A percentile compares a stretch with the other conserved stretches of the same genome.
phyloP scores from a whole-genome alignment of 2,888 invertebrate species.

The Machimus rusticus region DNA sequence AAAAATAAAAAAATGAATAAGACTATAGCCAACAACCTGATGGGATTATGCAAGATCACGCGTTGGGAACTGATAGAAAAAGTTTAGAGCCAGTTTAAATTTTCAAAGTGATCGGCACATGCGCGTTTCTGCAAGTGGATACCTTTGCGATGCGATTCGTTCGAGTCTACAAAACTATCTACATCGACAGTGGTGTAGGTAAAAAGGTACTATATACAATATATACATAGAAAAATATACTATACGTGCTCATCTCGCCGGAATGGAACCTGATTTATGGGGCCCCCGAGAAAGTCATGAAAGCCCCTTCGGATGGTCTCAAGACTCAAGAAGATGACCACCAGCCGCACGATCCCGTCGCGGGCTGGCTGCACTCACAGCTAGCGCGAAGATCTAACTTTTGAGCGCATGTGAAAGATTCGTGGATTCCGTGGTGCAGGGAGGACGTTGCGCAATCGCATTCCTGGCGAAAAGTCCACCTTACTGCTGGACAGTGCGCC shows the following conservation, averaged over 20 bases:
- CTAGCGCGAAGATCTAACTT: neutral
- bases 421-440: neutral
- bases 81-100: neutral
- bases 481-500: neutral
- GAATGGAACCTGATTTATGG: constrained; percentile 28
- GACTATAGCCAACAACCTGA: neutral
- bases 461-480: constrained; percentile 13
- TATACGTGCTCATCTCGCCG: neutral
- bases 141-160: neutral
- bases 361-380: neutral
- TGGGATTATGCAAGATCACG: constrained; percentile 25
- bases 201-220: no score
- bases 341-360: neutral
- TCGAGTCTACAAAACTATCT: neutral
- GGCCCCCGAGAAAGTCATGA: constrained; percentile 17
- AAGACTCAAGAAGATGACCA: constrained; percentile 4
- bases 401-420: neutral
- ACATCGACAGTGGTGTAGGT: neutral
- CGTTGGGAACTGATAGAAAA: constrained; percentile 22
- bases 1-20: neutral
- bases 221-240: no score
- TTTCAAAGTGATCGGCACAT: constrained; percentile 1
- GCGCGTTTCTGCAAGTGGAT: constrained; percentile 25
- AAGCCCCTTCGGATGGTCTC: neutral
- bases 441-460: neutral